phyloP scores from a whole-genome alignment of 1,140 invertebrate genomes.

The Araneus ventricosus region DNA sequence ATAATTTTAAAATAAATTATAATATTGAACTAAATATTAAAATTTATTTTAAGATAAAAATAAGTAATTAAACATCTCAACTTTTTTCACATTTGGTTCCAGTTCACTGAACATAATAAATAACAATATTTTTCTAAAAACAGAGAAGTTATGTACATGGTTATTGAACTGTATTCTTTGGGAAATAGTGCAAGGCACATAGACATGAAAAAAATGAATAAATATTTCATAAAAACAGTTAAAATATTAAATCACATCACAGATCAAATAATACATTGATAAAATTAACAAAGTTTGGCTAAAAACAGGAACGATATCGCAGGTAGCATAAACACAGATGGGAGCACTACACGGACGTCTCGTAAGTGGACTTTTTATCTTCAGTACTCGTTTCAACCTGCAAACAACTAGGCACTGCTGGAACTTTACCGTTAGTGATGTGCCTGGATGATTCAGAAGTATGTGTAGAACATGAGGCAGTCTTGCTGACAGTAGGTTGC shows the following conservation, averaged over 20 bases:
- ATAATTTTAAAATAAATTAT: too few relatives aligned
- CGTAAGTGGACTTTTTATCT: slow-evolving; percentile 61
- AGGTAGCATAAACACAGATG: neutral
- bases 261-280: neutral
- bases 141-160: neutral
- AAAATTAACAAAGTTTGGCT: neutral
- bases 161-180: neutral
- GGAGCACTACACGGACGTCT: slow-evolving; percentile 51
- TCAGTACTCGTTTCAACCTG: slow-evolving; percentile 60
- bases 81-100: too few relatives aligned
- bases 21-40: too few relatives aligned
- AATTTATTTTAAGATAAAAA: too few relatives aligned
- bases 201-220: neutral
- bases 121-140: too few relatives aligned
- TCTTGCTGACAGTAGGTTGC: slow-evolving; percentile 25
- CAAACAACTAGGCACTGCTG: slow-evolving; percentile 65
- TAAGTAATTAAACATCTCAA: too few relatives aligned
- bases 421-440: slow-evolving; percentile 68
- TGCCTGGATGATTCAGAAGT: slow-evolving; percentile 50
- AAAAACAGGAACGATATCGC: neutral
- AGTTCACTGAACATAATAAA: too few relatives aligned
- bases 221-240: neutral
- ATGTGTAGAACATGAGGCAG: slow-evolving; percentile 19
- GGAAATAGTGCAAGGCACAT: neutral
- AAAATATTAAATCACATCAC: neutral